Conservation (phyloP, 2,797 vertebrate genomes). For the Pseudochaenichthys georgianus region DNA sequence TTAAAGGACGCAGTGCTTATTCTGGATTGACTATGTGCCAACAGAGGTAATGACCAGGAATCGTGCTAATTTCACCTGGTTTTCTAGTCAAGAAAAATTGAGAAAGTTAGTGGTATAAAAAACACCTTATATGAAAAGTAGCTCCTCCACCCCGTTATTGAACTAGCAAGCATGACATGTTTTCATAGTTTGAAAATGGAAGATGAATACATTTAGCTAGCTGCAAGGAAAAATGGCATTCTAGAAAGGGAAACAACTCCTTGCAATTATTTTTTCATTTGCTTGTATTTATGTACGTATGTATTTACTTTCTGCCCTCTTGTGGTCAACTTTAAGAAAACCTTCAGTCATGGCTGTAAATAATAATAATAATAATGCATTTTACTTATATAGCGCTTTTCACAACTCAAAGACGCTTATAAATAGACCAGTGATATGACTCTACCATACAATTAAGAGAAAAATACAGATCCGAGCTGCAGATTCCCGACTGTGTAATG, state of each 20-base stretch:
- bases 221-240: not conserved
- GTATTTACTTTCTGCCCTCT: constrained; percentile 16
- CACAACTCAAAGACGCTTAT: too few species aligned
- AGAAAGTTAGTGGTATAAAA: not conserved
- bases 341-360: too few species aligned
- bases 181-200: not conserved
- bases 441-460: not conserved
- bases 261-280: not conserved
- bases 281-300: not conserved
- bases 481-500: not conserved
- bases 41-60: not conserved
- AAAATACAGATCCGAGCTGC: not conserved
- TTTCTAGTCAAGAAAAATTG: not conserved
- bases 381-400: too few species aligned
- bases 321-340: not conserved
- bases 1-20: constrained; percentile 15
- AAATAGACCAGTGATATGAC: not conserved
- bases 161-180: not conserved
- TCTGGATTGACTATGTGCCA: not conserved
- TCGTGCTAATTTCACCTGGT: not conserved
- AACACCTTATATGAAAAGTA: not conserved
- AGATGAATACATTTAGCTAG: not conserved
- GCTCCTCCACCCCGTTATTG: not conserved
- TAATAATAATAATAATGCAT: too few species aligned
- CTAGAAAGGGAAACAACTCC: not conserved